phyloP scores from a whole-genome alignment of 2,113 vertebrate species.

The Calonectris borealis region DNA sequence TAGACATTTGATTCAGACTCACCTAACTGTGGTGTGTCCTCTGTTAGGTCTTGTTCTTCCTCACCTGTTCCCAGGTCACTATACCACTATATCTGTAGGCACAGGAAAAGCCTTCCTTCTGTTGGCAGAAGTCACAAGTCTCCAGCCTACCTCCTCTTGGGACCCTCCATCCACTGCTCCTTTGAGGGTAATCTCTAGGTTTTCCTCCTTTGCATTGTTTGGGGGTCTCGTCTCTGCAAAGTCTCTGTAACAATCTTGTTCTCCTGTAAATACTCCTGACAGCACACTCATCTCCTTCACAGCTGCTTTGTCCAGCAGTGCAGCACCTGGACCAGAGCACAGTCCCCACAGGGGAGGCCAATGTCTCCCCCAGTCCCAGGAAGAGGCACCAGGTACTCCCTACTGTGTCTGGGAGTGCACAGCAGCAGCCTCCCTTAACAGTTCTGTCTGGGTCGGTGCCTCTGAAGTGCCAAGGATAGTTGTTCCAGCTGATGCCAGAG shows the following conservation, averaged over 20 bases:
- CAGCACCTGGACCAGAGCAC: neutral
- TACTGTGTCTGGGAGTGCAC: neutral
- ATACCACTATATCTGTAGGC: neutral
- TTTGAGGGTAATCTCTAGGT: neutral
- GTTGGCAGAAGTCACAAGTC: neutral
- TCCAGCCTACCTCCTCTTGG: neutral
- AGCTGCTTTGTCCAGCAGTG: neutral
- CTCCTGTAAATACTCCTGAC: neutral
- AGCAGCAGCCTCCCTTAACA: neutral
- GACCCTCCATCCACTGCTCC: neutral
- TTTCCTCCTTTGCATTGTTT: neutral
- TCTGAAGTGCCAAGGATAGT: neutral
- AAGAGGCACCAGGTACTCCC: neutral
- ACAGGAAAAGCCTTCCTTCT: neutral
- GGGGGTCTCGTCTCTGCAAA: neutral
- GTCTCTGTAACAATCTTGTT: neutral
- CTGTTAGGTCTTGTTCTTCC: neutral
- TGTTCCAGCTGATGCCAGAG: neutral
- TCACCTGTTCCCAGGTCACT: neutral
- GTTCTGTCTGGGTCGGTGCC: neutral
- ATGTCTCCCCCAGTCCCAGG: neutral
- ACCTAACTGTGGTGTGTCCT: neutral
- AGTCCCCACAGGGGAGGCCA: neutral
- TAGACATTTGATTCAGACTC: neutral
- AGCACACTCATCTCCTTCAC: neutral